These are phyloP conservation scores for Odontamblyopus rebecca DNA, from an alignment of 2,797 vertebrate species.

Conservation along the genomic window DNA sequence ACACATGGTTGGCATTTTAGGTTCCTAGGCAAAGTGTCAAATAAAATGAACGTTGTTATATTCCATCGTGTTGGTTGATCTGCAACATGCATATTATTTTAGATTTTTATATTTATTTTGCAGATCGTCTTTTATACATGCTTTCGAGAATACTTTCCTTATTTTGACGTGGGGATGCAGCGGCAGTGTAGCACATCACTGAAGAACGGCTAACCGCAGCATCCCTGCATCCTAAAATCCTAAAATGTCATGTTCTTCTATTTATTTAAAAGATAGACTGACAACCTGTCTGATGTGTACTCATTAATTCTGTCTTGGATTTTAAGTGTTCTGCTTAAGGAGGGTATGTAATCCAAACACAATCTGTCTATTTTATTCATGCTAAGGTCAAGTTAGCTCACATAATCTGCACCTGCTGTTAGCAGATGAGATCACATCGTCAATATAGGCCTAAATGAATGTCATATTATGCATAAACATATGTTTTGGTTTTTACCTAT, in stretches of 20 bases:
- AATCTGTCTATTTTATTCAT: slow-evolving; percentile 28
- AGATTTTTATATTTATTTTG: not conserved
- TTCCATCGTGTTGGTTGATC: not conserved
- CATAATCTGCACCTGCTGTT: slow-evolving; percentile 46
- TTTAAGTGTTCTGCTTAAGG: slow-evolving; percentile 34
- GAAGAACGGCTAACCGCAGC: slow-evolving; percentile 43
- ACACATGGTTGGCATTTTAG: not conserved
- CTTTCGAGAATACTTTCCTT: not conserved
- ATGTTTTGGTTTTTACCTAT: not conserved
- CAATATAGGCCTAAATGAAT: not conserved
- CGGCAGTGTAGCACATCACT: slow-evolving; percentile 41
- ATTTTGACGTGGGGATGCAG: slow-evolving; percentile 45
- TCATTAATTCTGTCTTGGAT: slow-evolving; percentile 26
- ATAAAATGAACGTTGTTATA: not conserved
- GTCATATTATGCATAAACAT: not conserved
- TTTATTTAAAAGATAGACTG: slow-evolving; percentile 9
- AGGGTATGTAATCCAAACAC: slow-evolving; percentile 25
- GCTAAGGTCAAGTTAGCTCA: slow-evolving; percentile 77
- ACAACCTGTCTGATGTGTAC: slow-evolving; percentile 38
- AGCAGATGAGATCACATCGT: not conserved
- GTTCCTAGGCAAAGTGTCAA: not conserved
- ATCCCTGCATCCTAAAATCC: slow-evolving; percentile 24
- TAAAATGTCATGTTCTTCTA: not conserved
- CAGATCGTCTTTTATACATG: too few relatives aligned
- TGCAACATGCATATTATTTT: not conserved